Conservation (phyloP, 2,888 invertebrate species). For the Clusia tigrina region DNA sequence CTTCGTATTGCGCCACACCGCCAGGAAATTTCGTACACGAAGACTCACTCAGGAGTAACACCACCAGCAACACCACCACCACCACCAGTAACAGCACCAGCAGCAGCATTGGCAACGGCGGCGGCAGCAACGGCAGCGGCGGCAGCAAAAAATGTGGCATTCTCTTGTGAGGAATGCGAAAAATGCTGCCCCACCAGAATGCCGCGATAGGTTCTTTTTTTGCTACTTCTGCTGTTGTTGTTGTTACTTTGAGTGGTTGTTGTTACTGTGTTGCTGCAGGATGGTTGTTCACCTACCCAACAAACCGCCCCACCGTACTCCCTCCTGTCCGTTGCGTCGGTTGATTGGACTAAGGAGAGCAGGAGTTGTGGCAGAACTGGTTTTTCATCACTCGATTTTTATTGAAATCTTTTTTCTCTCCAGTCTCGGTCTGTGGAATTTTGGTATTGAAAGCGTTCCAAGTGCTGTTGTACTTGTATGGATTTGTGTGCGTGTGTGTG, state of each 20-base stretch:
- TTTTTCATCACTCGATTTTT: no score
- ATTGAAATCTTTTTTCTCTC: no score
- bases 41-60: constrained; percentile 11
- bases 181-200: constrained; percentile 43
- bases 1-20: neutral
- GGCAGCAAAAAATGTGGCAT: neutral
- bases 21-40: constrained; percentile 36
- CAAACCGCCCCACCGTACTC: no score
- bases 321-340: neutral
- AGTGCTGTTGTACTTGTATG: no score
- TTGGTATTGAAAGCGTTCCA: no score
- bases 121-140: constrained; percentile 6
- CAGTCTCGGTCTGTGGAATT: no score
- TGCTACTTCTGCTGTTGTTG: constrained; percentile 27
- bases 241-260: constrained; percentile 5
- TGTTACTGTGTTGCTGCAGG: constrained; percentile 25
- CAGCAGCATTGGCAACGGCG: no score
- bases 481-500: no score
- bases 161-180: constrained; percentile 44
- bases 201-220: neutral
- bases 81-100: no score
- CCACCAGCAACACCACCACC: no score
- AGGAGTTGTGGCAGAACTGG: no score
- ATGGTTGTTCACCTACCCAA: no score
- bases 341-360: neutral